Base-by-base conservation (phyloP, 2,888 invertebrate genomes). In the Osmoderma eremita region DNA sequence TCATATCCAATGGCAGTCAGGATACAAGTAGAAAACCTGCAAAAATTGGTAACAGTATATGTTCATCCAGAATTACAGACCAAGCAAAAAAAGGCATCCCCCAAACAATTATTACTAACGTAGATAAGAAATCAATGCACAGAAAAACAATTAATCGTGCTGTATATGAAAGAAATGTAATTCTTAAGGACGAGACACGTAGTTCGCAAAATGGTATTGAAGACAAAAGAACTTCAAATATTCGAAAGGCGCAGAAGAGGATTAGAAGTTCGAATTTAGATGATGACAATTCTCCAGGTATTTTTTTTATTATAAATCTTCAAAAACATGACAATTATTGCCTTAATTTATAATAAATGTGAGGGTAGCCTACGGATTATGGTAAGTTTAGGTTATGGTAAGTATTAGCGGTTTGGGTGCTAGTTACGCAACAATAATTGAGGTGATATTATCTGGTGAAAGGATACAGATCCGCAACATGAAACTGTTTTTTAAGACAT, bases 211-310 rank as follows among this genome's bases (percentile, higher is more conserved):
- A 1, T 18, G 20, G 18, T 1, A 17, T 20, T 17, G 48, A 42
- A 3, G n/a, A 12, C 6, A 20, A 18, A 1, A 30, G 30, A 6
- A 6, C 30, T 2, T 30, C 30, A 30, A 81, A 77, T 69, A 78
- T 77, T 72, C 78, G 76, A 38, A 82, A 80, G 68, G 78, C 81
- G 2, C 70, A 75, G 70, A 83, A 83, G 72, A 72, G 83, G 45
- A 75, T 79, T 53, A 73, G 82, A 58, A 82, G 81, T 71, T 80
- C 81, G 3, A 78, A 76, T 30, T 74, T 78, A 62, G 81, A 81
- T 54, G 75, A 71, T 3, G 79, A 82, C 3, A 75, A 71, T 67
- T 81, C 81, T 53, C 82, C 82, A 75, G 78, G 82, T 82, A 72
- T 4, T 50, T 64, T 6, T 30, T n/a, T n/a, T n/a, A n/a, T n/a